Percentiles rank a stretch among this genome's conserved stretches.
phyloP scores from a whole-genome alignment of 2,797 vertebrate genomes.

The Diglossa cyanea region DNA sequence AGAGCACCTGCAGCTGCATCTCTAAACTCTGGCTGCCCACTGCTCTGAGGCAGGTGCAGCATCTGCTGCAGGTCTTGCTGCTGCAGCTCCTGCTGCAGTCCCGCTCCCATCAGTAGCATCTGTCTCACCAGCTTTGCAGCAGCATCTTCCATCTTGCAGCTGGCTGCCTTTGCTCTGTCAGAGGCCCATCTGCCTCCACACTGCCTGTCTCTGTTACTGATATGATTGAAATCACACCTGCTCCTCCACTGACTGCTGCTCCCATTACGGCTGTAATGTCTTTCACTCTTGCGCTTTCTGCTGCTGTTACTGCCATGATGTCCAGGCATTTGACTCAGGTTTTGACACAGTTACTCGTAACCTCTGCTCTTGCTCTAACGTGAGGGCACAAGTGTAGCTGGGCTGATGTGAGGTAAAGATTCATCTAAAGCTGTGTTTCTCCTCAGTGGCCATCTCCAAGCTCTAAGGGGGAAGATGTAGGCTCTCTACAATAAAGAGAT shows the following conservation, averaged over 20 bases:
- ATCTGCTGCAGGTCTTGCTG: not conserved
- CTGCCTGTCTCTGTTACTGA: not conserved
- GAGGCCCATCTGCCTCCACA: not conserved
- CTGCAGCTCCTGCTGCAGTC: not conserved
- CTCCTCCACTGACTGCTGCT: not conserved
- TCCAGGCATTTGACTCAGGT: not conserved
- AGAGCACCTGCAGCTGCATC: not conserved
- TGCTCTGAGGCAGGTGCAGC: not conserved
- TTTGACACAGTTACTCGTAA: not conserved
- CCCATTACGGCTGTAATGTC: not conserved
- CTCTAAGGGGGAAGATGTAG: not conserved
- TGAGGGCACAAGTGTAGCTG: not conserved
- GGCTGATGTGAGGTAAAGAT: not conserved
- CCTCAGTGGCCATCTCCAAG: not conserved
- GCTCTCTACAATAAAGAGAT: not conserved
- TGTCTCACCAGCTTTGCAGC: not conserved
- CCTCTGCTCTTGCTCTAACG: not conserved
- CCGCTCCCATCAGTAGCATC: not conserved
- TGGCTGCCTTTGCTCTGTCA: not conserved
- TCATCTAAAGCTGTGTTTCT: not conserved
- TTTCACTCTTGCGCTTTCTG: not conserved
- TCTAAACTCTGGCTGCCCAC: not conserved
- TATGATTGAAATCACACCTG: not conserved
- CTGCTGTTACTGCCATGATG: not conserved
- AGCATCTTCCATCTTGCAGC: not conserved